Evolutionary conservation across 2,888 invertebrate genomes (phyloP).

Genomic region (Resseliella maxima): DNA sequence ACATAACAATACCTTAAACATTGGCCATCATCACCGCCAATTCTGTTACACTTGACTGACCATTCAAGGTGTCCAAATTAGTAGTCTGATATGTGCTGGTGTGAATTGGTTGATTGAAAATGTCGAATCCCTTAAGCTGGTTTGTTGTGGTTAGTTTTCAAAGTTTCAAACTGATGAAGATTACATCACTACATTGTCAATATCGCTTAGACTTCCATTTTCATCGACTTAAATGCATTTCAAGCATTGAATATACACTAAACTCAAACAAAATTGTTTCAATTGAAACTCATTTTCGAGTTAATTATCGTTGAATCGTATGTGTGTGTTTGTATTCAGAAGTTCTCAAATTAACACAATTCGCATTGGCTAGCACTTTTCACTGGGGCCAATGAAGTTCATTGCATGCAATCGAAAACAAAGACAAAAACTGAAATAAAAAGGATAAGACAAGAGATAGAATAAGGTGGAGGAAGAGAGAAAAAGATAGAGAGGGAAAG

Average conservation of each 20-base stretch:
- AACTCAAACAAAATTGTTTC: not conserved
- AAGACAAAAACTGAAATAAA: not conserved
- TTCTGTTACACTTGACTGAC: not conserved
- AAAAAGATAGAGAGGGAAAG: too few relatives aligned
- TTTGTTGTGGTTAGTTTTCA: not conserved
- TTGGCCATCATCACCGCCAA: conserved; percentile 2
- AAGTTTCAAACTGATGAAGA: not conserved
- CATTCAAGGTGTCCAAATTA: not conserved
- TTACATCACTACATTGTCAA: not conserved
- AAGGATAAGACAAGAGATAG: not conserved
- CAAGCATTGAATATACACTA: not conserved
- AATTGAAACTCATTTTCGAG: conserved; percentile 24
- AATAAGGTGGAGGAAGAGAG: too few relatives aligned
- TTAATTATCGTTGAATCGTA: not conserved
- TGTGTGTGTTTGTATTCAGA: not conserved
- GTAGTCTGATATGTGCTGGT: not conserved
- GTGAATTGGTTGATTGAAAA: conserved; percentile 17
- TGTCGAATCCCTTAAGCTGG: not conserved
- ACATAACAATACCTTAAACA: not conserved
- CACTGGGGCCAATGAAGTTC: not conserved
- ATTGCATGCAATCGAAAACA: not conserved
- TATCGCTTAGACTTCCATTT: not conserved
- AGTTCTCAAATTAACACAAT: conserved; percentile 24
- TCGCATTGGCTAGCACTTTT: not conserved
- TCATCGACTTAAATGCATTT: not conserved